phyloP scores from a whole-genome alignment of 1,140 invertebrate genomes.

The Drosophila willistoni region DNA sequence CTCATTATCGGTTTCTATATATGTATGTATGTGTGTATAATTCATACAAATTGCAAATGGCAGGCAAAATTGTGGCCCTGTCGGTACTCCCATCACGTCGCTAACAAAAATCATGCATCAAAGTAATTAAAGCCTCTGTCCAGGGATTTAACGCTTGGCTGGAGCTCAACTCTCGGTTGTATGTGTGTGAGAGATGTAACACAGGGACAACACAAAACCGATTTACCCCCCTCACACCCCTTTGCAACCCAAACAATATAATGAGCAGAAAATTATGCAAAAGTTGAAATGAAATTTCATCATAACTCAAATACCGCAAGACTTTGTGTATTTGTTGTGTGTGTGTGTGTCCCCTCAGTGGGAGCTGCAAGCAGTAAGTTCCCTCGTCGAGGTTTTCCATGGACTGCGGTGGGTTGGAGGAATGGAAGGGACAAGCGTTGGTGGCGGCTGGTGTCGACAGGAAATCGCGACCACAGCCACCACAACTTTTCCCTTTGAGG shows the following conservation, averaged over 20 bases:
- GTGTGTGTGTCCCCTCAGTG: slow-evolving; percentile 2
- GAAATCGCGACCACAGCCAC: slow-evolving; percentile 5
- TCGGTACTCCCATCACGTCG: slow-evolving; percentile 6
- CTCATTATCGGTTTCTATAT: slow-evolving; percentile 53
- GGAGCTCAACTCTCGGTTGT: slow-evolving; percentile 25
- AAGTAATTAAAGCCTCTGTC: slow-evolving; percentile 75
- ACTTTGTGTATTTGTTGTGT: slow-evolving; percentile 39
- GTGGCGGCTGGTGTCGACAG: neutral
- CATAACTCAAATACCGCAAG: slow-evolving; percentile 60
- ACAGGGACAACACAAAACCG: slow-evolving; percentile 8
- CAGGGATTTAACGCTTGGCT: slow-evolving; percentile 65
- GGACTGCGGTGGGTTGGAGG: neutral
- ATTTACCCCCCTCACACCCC: neutral
- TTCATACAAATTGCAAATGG: slow-evolving; percentile 67
- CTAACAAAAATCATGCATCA: slow-evolving; percentile 71
- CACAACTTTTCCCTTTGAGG: slow-evolving; percentile 23
- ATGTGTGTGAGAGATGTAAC: neutral
- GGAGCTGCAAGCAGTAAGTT: slow-evolving; percentile 4
- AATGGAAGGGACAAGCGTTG: neutral
- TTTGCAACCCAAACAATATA: slow-evolving; percentile 31
- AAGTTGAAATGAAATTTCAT: slow-evolving; percentile 76
- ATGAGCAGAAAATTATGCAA: slow-evolving; percentile 79
- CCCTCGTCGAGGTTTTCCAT: neutral
- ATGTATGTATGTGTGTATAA: neutral
- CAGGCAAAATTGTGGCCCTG: slow-evolving; percentile 31